phyloP scores from a whole-genome alignment of 1,140 invertebrate species.

The Dysdera silvatica region DNA sequence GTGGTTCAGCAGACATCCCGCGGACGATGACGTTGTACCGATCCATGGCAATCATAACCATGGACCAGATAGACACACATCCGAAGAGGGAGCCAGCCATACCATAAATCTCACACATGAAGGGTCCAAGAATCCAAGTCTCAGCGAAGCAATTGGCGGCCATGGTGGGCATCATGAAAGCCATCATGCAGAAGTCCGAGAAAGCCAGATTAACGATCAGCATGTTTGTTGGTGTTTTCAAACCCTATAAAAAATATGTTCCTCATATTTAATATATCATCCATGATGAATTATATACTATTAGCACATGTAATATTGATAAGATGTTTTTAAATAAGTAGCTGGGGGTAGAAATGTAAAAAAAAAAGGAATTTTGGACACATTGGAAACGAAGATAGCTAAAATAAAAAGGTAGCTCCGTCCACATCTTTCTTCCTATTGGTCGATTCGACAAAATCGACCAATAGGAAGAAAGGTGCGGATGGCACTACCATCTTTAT shows the following conservation, averaged over 20 bases:
- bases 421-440: too few relatives aligned
- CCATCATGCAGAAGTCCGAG: conserved; percentile 82
- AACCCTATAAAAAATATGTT: conserved; percentile 38
- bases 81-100: conserved; percentile 70
- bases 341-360: too few relatives aligned
- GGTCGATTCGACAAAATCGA: too few relatives aligned
- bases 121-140: conserved; percentile 72
- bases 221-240: conserved; percentile 74
- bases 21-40: conserved; percentile 79
- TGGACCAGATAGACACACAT: conserved; percentile 70
- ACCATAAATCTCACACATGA: conserved; percentile 73
- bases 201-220: conserved; percentile 77
- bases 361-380: too few relatives aligned
- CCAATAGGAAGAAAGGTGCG: too few relatives aligned
- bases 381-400: too few relatives aligned
- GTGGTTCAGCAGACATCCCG: conserved; percentile 60
- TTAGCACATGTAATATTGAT: too few relatives aligned
- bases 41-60: conserved; percentile 72
- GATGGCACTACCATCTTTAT: too few relatives aligned
- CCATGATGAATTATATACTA: too few relatives aligned
- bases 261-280: too few relatives aligned
- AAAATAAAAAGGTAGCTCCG: too few relatives aligned
- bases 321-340: too few relatives aligned
- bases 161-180: conserved; percentile 62
- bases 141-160: conserved; percentile 76